Evolutionary conservation across 1,140 invertebrate species (phyloP).

Genomic region (Drosophila kepulauana): DNA sequence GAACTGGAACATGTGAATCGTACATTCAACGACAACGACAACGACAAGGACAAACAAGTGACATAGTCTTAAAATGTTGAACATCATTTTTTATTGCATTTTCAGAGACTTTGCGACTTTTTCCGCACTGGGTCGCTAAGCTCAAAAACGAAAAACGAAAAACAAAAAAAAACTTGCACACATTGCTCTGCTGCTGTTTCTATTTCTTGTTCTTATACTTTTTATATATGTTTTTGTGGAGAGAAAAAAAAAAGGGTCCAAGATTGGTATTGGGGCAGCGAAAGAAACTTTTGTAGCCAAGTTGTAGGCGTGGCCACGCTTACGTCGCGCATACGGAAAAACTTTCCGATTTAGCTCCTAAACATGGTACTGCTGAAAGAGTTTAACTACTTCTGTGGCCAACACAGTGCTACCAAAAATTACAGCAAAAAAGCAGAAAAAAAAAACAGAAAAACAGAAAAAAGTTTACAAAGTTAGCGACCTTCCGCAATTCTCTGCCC

Average conservation of each 20-base stretch:
- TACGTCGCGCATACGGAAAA: slow-evolving; percentile 25
- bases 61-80: slow-evolving; percentile 62
- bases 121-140: slow-evolving; percentile 11
- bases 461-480: slow-evolving; percentile 39
- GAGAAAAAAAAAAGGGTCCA: slow-evolving; percentile 19
- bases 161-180: slow-evolving; percentile 4
- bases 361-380: slow-evolving; percentile 56
- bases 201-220: slow-evolving; percentile 4
- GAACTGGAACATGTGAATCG: slow-evolving; percentile 35
- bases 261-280: slow-evolving; percentile 18
- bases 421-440: not conserved
- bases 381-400: slow-evolving; percentile 57
- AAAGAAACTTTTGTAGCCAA: slow-evolving; percentile 27
- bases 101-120: slow-evolving; percentile 39
- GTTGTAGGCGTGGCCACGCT: slow-evolving; percentile 28
- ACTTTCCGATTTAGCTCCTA: slow-evolving; percentile 42
- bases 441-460: slow-evolving; percentile 23
- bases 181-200: not conserved
- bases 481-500: not conserved
- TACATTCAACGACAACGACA: slow-evolving; percentile 39
- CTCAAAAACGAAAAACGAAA: no score
- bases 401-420: slow-evolving; percentile 43
- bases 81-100: slow-evolving; percentile 64
- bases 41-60: slow-evolving; percentile 63
- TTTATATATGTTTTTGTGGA: not conserved